These are phyloP conservation scores for Hyalella azteca DNA, from an alignment of 2,888 invertebrate species.

Conservation along the genomic window DNA sequence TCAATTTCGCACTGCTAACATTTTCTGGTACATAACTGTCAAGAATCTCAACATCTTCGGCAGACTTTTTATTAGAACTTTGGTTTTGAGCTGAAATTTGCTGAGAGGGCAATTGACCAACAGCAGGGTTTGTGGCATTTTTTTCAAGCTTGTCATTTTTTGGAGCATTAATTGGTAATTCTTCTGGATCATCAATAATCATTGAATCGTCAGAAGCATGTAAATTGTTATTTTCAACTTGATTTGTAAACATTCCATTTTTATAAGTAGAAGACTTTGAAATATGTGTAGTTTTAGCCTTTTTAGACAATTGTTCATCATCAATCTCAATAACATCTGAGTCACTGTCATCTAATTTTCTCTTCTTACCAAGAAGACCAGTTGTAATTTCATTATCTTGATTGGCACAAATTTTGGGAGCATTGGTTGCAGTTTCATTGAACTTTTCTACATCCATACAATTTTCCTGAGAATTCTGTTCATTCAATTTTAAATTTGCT, in stretches of 20 bases:
- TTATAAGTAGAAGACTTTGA: not conserved
- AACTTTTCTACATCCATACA: not conserved
- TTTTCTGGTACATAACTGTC: not conserved
- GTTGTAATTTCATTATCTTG: not conserved
- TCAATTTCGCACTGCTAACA: not conserved
- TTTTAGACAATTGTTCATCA: not conserved
- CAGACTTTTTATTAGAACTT: too few species aligned
- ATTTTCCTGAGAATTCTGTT: too few species aligned
- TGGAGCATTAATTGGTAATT: not conserved
- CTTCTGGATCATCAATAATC: not conserved
- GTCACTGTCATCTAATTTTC: slow-evolving; percentile 1
- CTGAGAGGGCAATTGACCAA: too few species aligned
- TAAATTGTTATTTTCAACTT: not conserved
- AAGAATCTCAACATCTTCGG: not conserved
- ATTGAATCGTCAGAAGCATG: not conserved
- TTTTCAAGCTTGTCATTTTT: too few species aligned
- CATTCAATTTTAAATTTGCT: too few species aligned
- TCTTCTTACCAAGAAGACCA: not conserved
- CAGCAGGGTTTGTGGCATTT: too few species aligned
- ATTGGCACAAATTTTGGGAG: not conserved
- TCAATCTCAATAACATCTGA: not conserved
- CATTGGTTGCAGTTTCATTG: not conserved
- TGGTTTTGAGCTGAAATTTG: too few species aligned
- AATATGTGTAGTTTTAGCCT: not conserved
- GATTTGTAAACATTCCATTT: not conserved